These are phyloP conservation scores for Eristalis pertinax DNA, from an alignment of 2,888 invertebrate species.

Conservation along the genomic window DNA sequence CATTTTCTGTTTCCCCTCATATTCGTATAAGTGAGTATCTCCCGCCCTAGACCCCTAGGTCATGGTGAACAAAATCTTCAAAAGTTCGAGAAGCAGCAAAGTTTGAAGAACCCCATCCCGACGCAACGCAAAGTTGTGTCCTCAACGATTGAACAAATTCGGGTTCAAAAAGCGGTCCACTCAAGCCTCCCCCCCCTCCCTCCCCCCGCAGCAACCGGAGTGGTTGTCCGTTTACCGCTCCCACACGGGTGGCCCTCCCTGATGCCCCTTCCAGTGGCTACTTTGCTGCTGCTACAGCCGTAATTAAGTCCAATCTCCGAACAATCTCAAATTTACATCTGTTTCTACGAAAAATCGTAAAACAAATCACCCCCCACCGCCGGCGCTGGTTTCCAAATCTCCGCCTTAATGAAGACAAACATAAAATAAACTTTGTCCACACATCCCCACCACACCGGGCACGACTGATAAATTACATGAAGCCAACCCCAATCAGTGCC, in stretches of 20 bases:
- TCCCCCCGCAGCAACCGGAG: no score
- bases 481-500: conserved; percentile 69
- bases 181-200: no score
- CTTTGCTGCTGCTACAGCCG: neutral
- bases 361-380: neutral
- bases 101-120: no score
- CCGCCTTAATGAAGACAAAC: conserved; percentile 10
- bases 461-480: conserved; percentile 60
- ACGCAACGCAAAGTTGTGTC: neutral
- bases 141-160: neutral
- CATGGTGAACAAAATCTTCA: no score
- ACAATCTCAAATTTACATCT: neutral
- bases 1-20: no score
- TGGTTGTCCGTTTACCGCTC: neutral
- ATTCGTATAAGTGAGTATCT: no score
- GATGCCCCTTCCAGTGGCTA: neutral
- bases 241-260: neutral
- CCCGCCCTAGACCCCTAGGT: no score
- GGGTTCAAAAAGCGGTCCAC: neutral
- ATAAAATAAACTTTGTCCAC: conserved; percentile 15
- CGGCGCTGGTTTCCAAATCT: neutral
- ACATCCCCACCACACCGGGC: neutral
- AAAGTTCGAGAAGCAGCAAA: no score
- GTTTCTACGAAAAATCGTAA: neutral
- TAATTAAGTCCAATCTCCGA: neutral